Evolutionary conservation across 2,888 invertebrate genomes (phyloP).

Genomic region (Micropterix aruncella): DNA sequence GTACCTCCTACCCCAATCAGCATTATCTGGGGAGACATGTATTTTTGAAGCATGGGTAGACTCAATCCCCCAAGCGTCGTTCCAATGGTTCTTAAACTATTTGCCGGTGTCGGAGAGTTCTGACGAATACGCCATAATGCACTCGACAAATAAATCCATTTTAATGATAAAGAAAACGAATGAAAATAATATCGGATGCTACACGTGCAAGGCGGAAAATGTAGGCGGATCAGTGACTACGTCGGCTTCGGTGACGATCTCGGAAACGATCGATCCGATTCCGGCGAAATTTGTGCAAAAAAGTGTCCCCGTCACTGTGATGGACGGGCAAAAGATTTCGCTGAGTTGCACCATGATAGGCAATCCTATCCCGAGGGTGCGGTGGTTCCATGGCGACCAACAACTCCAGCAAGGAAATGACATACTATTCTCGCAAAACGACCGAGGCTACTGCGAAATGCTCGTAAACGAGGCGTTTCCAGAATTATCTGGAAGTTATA

Average conservation of each 20-base stretch:
- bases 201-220: conserved; percentile 83
- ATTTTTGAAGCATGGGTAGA: conserved; percentile 65
- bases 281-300: conserved; percentile 68
- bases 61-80: conserved; percentile 66
- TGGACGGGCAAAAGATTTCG: conserved; percentile 79
- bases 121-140: conserved; percentile 55
- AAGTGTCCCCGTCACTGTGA: conserved; percentile 59
- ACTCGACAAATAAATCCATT: conserved; percentile 62
- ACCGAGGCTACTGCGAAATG: conserved; percentile 66
- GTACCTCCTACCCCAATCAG: conserved; percentile 54
- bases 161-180: conserved; percentile 60
- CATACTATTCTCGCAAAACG: conserved; percentile 56
- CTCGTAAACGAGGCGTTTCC: conserved; percentile 78
- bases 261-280: conserved; percentile 32
- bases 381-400: conserved; percentile 65
- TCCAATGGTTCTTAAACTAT: conserved; percentile 75
- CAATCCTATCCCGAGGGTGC: conserved; percentile 63
- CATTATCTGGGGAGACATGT: conserved; percentile 59
- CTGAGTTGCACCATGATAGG: conserved; percentile 62
- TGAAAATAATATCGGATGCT: conserved; percentile 55
- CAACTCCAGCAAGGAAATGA: conserved; percentile 65
- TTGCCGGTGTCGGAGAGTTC: conserved; percentile 55
- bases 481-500: conserved; percentile 81
- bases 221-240: conserved; percentile 80
- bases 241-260: conserved; percentile 55